phyloP scores from a whole-genome alignment of 2,888 invertebrate genomes.

The Maniola hyperantus region DNA sequence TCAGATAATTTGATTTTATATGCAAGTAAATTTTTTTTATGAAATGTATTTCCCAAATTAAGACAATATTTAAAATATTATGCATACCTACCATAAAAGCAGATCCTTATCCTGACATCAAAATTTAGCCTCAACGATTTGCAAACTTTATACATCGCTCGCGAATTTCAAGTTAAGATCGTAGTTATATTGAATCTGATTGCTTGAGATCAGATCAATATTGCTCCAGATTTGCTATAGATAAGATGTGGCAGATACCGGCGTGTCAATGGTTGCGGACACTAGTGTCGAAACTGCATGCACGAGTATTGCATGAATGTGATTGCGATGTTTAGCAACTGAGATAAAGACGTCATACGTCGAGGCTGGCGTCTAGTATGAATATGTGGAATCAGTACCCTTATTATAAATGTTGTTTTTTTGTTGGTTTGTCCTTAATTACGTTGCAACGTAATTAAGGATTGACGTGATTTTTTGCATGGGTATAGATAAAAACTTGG shows the following conservation, averaged over 20 bases:
- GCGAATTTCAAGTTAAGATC: neutral
- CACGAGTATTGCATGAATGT: constrained; percentile 18
- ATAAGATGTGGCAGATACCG: constrained; percentile 32
- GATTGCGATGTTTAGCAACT: constrained; percentile 15
- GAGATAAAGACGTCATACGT: constrained; percentile 19
- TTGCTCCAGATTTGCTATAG: constrained; percentile 9
- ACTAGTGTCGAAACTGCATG: constrained; percentile 25
- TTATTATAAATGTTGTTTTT: too few species aligned
- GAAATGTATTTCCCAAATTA: neutral
- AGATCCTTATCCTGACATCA: neutral
- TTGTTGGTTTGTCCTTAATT: too few species aligned
- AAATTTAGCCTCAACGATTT: constrained; percentile 6
- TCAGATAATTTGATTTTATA: neutral
- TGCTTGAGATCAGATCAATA: constrained; percentile 2
- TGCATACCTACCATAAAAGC: neutral
- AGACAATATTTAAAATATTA: neutral
- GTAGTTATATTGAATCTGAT: neutral
- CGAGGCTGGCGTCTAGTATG: neutral
- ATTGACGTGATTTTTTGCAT: too few species aligned
- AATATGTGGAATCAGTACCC: constrained; percentile 4
- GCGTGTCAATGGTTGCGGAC: constrained; percentile 29
- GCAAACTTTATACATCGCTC: neutral
- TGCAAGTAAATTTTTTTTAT: neutral
- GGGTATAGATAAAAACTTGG: too few species aligned
- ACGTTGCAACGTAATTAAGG: too few species aligned